A percentile compares a stretch with the other conserved stretches of the same genome.
Conservation (phyloP, 2,888 invertebrate genomes). For the Sphaeridia pumilis region DNA sequence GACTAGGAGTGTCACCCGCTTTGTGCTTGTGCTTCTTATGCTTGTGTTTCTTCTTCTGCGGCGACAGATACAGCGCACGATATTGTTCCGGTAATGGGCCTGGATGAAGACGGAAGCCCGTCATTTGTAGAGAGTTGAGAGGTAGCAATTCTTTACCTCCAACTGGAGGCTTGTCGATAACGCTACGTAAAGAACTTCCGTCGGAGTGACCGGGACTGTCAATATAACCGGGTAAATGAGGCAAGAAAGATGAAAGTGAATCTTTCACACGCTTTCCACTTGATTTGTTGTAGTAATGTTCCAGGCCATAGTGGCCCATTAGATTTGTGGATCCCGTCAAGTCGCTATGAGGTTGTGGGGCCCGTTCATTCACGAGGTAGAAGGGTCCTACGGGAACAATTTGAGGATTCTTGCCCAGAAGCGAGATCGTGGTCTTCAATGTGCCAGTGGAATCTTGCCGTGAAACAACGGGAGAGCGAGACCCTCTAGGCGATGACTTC, state of each 20-base stretch:
- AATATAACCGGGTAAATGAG: conserved; percentile 86
- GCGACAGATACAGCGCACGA: conserved; percentile 79
- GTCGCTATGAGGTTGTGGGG: conserved; percentile 67
- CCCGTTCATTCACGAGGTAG: conserved; percentile 94
- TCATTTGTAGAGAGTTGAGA: conserved; percentile 71
- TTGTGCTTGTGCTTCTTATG: conserved; percentile 92
- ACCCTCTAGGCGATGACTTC: conserved; percentile 85
- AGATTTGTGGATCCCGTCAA: conserved; percentile 92
- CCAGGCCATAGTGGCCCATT: conserved; percentile 90
- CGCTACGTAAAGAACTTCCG: conserved; percentile 69
- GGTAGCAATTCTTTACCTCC: conserved; percentile 80
- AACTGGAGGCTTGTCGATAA: conserved; percentile 91
- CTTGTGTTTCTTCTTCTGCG: conserved; percentile 86
- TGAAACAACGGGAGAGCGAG: conserved; percentile 77
- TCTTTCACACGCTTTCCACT: conserved; percentile 93
- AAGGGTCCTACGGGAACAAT: conserved; percentile 96
- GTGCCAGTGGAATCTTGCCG: conserved; percentile 95
- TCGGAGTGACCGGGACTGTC: conserved; percentile 70
- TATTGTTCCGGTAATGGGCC: conserved; percentile 94
- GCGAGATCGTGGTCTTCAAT: conserved; percentile 88
- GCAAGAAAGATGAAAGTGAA: conserved; percentile 86
- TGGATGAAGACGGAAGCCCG: conserved; percentile 88
- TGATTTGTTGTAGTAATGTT: conserved; percentile 95
- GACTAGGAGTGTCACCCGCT: conserved; percentile 55
- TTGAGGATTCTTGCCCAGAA: conserved; percentile 88